phyloP scores from a whole-genome alignment of 1,140 invertebrate species.

The Saccostrea echinata region DNA sequence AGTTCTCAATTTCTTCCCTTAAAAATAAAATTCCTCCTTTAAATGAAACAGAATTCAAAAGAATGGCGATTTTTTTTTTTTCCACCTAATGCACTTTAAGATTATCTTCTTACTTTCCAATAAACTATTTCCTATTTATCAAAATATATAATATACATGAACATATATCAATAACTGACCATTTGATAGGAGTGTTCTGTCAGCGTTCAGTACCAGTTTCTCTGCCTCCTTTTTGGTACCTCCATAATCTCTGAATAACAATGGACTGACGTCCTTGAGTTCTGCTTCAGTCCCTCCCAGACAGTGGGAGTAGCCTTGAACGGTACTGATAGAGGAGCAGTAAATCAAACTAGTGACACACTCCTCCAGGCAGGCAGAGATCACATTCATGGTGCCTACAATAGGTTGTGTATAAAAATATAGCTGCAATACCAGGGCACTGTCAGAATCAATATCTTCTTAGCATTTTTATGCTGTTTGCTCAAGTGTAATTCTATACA shows the following conservation, averaged over 20 bases:
- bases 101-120: neutral
- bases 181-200: neutral
- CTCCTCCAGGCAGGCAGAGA: slow-evolving; percentile 17
- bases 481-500: too few relatives aligned
- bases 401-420: neutral
- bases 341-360: slow-evolving; percentile 49
- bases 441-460: too few relatives aligned
- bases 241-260: slow-evolving; percentile 35
- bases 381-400: slow-evolving; percentile 31
- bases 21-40: neutral
- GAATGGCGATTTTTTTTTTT: neutral
- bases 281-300: slow-evolving; percentile 14
- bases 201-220: slow-evolving; percentile 22
- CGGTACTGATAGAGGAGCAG: slow-evolving; percentile 54
- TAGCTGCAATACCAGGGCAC: too few relatives aligned
- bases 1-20: slow-evolving; percentile 38
- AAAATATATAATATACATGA: neutral
- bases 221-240: slow-evolving; percentile 38
- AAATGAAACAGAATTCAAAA: neutral
- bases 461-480: too few relatives aligned
- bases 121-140: neutral
- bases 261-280: neutral
- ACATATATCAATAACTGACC: neutral
- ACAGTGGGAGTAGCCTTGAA: slow-evolving; percentile 52
- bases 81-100: neutral